Evolutionary conservation across 2,888 invertebrate genomes (phyloP), one percentile per base, ranked within the genome.

Genomic region (Camptogramma bilineatum): DNA sequence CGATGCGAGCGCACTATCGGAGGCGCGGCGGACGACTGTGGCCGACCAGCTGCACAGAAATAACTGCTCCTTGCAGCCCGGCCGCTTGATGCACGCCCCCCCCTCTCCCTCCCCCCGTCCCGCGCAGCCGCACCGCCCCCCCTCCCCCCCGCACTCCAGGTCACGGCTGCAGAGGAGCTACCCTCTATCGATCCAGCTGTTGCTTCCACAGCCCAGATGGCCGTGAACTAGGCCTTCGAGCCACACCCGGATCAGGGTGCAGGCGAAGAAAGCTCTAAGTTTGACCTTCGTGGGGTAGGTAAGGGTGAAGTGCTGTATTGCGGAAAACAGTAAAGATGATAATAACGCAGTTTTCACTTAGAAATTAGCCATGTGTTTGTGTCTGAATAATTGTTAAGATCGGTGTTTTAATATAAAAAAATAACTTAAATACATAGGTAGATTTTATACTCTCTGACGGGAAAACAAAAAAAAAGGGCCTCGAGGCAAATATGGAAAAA

Each of bases 51-150:
- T 93, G 92, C 93, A 93, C 91, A 88, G 89, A 93, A 93, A 92
- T 93, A 93, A 89, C 90, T 90, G 91, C 90, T 90, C 85, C 78
- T 56, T 91, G 91, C 90, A 91, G 83, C 90, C 91, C 80, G 90
- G 91, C 88, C 86, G 88, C 81, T 86, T 85, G 86, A 86, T 91
- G 91, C 91, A 91, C 80, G 79, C 82, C 82, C 50, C 62, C 57
- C 64, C 68, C 68, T 69, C 69, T 50, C 70, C 82, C 82, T 46
- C 62, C 56, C 64, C 67, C 68, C 69, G 68, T 50, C 70, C 70
- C 73, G 61, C 70, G 59, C 71, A 56, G 44, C 66, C 62, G 62
- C 70, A 13, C 77, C 63, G 58, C 74, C 70, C 67, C 74, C 67
- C 70, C 77, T 62, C 56, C 74, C 70, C 67, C 74, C 67, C 70